Percentiles rank a stretch among this genome's conserved stretches.
Evolutionary conservation across 2,888 invertebrate genomes (phyloP).

Genomic region (Eurytoma adleriae): DNA sequence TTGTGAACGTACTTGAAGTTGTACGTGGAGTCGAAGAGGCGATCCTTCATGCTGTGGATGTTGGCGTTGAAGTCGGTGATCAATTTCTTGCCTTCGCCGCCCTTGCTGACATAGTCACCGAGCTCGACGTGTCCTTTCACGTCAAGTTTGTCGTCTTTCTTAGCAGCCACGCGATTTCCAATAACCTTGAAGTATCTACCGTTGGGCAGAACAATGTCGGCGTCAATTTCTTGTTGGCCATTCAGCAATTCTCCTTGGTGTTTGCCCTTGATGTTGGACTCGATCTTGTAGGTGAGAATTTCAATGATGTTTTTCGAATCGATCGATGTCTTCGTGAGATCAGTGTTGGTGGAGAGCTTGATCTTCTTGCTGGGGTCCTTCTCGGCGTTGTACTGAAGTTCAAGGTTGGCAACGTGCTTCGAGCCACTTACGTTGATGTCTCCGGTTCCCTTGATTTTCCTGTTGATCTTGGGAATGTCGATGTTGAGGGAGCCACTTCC

Average conservation of each 20-base stretch:
- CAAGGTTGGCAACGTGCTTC: constrained; percentile 80
- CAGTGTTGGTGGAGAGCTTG: constrained; percentile 81
- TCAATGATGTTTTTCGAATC: constrained; percentile 81
- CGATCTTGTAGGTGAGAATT: constrained; percentile 76
- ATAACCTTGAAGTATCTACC: constrained; percentile 76
- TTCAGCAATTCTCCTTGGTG: constrained; percentile 73
- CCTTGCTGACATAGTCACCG: constrained; percentile 75
- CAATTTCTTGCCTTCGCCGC: constrained; percentile 75
- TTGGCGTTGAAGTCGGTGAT: constrained; percentile 71
- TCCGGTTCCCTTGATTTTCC: constrained; percentile 75
- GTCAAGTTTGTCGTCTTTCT: constrained; percentile 61
- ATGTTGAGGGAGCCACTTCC: constrained; percentile 80
- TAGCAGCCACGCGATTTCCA: constrained; percentile 68
- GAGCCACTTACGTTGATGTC: constrained; percentile 81
- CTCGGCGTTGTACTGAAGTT: constrained; percentile 83
- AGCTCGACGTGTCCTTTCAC: constrained; percentile 64
- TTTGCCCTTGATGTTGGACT: constrained; percentile 76
- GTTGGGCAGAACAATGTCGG: constrained; percentile 78
- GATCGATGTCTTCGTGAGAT: constrained; percentile 77
- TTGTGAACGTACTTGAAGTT: constrained; percentile 75
- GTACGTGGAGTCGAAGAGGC: constrained; percentile 73
- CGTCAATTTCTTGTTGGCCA: constrained; percentile 76
- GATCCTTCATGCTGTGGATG: constrained; percentile 74
- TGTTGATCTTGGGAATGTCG: constrained; percentile 78
- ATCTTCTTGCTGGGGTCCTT: constrained; percentile 84